Conservation (phyloP, 2,888 invertebrate genomes). For the Norana najaformis region DNA sequence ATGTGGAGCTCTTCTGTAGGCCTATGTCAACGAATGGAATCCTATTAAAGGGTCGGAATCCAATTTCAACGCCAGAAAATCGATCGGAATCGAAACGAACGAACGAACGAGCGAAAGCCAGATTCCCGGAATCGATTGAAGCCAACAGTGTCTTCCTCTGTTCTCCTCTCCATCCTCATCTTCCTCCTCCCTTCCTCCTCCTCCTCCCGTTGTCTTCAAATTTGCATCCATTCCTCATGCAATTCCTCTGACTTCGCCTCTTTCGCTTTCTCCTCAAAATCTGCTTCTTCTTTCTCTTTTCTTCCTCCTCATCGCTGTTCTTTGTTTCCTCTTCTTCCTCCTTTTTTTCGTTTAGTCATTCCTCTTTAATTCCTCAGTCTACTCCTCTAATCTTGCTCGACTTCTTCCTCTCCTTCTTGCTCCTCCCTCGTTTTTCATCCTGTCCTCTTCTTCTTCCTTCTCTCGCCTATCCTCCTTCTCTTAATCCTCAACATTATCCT, state of each 20-base stretch:
- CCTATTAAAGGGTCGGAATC: conserved; percentile 7
- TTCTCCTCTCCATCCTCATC: neutral
- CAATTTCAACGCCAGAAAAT: neutral
- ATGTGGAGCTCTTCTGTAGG: neutral
- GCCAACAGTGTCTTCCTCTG: neutral
- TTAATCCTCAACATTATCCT: too few species aligned
- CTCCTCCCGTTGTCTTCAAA: neutral
- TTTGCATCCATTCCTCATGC: neutral
- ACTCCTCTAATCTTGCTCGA: too few species aligned
- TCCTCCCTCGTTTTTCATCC: neutral
- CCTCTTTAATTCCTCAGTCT: too few species aligned
- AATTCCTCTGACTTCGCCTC: neutral
- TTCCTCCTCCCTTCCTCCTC: neutral
- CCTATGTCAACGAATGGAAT: neutral
- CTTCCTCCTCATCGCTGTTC: too few species aligned
- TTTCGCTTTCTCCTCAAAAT: neutral
- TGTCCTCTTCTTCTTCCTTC: neutral
- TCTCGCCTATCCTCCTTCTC: neutral
- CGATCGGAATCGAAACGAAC: neutral
- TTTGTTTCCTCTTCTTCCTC: neutral
- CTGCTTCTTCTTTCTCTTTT: neutral
- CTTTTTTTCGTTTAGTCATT: fast-evolving
- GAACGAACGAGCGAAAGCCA: neutral
- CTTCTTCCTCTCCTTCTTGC: too few species aligned
- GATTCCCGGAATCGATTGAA: neutral